A percentile compares a stretch with the other conserved stretches of the same genome.
These are phyloP conservation scores for Hesperophylax magnus DNA, from an alignment of 1,140 invertebrate genomes.

Conservation along the genomic window DNA sequence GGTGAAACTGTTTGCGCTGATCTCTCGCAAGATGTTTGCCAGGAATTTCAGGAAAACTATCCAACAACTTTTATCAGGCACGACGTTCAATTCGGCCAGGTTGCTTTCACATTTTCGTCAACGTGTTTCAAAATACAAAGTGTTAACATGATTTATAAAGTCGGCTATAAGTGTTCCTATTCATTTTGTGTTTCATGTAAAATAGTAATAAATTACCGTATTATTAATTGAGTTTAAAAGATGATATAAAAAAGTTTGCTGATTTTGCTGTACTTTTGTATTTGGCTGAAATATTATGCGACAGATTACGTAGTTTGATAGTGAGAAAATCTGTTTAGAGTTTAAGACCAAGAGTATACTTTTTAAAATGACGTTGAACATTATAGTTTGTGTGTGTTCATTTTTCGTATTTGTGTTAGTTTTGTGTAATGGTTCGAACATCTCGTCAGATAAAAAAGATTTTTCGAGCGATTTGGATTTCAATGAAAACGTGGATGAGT, in stretches of 20 bases:
- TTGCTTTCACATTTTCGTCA: neutral
- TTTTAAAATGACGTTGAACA: conserved; percentile 30
- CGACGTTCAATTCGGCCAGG: neutral
- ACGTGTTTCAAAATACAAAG: neutral
- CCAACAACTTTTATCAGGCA: neutral
- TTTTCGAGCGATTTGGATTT: neutral
- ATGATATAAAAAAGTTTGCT: too few species aligned
- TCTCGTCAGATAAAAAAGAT: neutral
- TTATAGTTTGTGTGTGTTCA: neutral
- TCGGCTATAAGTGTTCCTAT: too few species aligned
- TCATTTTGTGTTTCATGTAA: too few species aligned
- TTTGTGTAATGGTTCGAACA: neutral
- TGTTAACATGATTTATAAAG: conserved; percentile 3
- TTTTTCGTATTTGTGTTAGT: neutral
- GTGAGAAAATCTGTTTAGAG: too few species aligned
- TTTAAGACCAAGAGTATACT: neutral
- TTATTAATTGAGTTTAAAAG: too few species aligned
- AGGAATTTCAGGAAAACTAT: conserved; percentile 5
- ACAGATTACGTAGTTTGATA: too few species aligned
- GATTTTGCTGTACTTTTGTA: too few species aligned
- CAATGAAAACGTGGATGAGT: neutral
- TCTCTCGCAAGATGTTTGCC: neutral
- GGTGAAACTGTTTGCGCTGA: neutral
- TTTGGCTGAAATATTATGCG: too few species aligned
- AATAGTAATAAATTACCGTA: too few species aligned